Percentiles rank a stretch among this genome's conserved stretches.
Conservation (phyloP, 2,797 vertebrate genomes). For the Mormyrops attenuatus region DNA sequence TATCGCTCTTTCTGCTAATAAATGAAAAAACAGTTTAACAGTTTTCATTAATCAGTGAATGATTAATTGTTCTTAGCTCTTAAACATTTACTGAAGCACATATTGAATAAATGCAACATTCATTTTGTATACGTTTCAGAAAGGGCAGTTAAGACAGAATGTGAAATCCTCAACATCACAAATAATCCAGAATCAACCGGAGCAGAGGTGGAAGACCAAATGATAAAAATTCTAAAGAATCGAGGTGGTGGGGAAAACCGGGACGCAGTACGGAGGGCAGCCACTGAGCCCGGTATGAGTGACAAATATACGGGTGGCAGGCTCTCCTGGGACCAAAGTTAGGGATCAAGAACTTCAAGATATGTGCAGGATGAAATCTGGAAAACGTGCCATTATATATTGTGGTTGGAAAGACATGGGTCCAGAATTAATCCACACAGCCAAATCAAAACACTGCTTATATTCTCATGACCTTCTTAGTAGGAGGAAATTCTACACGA, state of each 20-base stretch:
- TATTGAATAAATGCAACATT: neutral
- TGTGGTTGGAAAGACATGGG: neutral
- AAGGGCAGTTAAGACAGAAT: neutral
- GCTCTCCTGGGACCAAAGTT: neutral
- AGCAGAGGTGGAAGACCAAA: neutral
- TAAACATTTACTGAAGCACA: neutral
- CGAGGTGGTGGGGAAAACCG: neutral
- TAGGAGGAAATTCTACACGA: neutral
- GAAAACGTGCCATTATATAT: neutral
- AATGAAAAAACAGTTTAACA: neutral
- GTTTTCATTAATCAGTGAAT: neutral
- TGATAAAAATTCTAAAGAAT: neutral
- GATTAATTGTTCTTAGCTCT: neutral
- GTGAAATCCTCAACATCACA: neutral
- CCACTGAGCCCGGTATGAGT: neutral
- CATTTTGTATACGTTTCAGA: neutral
- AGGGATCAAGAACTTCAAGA: neutral
- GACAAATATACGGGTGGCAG: neutral
- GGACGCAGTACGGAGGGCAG: neutral
- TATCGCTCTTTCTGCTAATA: neutral
- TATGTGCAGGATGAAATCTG: neutral
- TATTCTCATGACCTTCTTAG: neutral
- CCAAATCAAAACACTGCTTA: neutral
- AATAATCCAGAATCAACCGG: neutral
- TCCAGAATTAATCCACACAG: neutral